Conservation (phyloP, 2,797 vertebrate species). For the Chelonia mydas region DNA sequence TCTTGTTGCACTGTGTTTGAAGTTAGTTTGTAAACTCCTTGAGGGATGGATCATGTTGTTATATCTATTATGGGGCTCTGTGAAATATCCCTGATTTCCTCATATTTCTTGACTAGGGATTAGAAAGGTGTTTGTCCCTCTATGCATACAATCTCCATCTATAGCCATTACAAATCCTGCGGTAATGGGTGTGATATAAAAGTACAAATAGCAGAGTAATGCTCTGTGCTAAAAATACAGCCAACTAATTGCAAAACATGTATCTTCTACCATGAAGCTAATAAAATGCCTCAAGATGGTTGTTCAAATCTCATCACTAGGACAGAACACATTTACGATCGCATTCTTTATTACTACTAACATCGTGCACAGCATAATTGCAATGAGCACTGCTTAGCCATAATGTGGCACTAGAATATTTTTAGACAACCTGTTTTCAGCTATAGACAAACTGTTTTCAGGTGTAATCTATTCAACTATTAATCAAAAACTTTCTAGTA, state of each 20-base stretch:
- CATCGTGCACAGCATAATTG: background rate
- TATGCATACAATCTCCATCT: background rate
- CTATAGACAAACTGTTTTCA: background rate
- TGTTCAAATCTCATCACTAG: background rate
- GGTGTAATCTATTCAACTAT: background rate
- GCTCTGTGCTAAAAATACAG: background rate
- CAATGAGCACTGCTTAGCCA: background rate
- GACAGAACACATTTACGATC: background rate
- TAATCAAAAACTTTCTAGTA: background rate
- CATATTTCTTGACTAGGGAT: background rate
- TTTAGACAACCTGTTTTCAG: background rate
- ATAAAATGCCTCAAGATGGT: background rate
- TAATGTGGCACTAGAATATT: background rate
- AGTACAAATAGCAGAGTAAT: background rate
- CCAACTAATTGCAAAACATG: background rate
- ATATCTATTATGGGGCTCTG: fast-evolving
- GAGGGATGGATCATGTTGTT: background rate
- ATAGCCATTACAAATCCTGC: background rate
- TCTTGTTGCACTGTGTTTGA: background rate
- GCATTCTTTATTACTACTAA: background rate
- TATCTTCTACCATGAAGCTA: background rate
- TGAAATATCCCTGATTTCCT: background rate
- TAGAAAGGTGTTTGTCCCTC: background rate
- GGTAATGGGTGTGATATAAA: background rate
- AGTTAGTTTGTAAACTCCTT: background rate